phyloP scores from a whole-genome alignment of 2,113 vertebrate genomes.

The Crypturellus undulatus region DNA sequence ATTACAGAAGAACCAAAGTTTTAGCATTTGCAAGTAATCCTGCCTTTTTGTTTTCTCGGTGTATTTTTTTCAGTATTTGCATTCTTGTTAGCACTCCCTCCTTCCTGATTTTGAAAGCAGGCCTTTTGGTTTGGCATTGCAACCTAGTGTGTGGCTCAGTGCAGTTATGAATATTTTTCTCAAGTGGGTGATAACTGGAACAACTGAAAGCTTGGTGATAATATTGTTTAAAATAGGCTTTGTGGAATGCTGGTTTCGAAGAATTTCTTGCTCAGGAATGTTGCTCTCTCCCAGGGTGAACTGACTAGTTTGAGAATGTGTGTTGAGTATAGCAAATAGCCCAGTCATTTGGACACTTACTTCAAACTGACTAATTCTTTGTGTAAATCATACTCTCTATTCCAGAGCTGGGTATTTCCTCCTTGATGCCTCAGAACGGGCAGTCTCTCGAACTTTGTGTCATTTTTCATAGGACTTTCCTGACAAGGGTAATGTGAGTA shows the following conservation, averaged over 20 bases:
- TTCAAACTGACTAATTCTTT: rapidly evolving
- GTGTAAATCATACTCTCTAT: background rate
- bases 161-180: background rate
- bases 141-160: rapidly evolving
- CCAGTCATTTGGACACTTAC: rapidly evolving
- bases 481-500: background rate
- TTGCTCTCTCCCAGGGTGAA: background rate
- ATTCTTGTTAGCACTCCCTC: background rate
- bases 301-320: background rate
- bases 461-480: background rate
- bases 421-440: background rate
- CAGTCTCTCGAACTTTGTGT: background rate
- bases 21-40: background rate
- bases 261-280: background rate
- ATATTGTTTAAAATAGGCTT: background rate
- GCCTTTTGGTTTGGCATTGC: background rate
- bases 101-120: background rate
- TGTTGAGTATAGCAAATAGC: background rate
- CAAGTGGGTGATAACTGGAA: background rate
- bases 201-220: background rate
- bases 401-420: background rate
- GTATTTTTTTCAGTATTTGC: background rate
- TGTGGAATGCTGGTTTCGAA: background rate
- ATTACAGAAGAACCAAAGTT: background rate
- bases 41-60: background rate